phyloP scores from a whole-genome alignment of 2,888 invertebrate species.

The Scaptomyza caliginosa region DNA sequence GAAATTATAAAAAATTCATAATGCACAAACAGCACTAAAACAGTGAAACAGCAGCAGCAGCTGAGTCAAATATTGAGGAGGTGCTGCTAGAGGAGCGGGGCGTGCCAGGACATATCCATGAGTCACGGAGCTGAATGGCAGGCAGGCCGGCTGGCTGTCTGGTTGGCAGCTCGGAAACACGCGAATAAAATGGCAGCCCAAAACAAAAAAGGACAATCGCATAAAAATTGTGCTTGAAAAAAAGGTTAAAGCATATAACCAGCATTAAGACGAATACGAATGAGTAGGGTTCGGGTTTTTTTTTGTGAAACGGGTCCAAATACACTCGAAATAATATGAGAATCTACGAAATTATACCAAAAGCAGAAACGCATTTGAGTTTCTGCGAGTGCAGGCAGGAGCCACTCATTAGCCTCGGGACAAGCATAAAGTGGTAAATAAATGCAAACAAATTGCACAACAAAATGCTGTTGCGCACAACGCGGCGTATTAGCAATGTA shows the following conservation, averaged over 20 bases:
- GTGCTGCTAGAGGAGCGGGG: background rate
- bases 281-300: constrained; percentile 1
- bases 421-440: constrained; percentile 39
- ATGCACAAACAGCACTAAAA: constrained; percentile 63
- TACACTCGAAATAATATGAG: background rate
- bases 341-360: background rate
- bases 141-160: background rate
- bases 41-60: constrained; percentile 10
- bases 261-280: constrained; percentile 28
- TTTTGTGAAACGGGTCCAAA: constrained; percentile 7
- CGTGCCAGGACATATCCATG: constrained; percentile 44
- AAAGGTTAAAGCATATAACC: constrained; percentile 22
- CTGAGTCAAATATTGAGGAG: background rate
- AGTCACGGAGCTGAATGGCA: constrained; percentile 55
- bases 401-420: constrained; percentile 51
- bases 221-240: constrained; percentile 32
- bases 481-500: constrained; percentile 74
- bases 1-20: constrained; percentile 75
- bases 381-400: constrained; percentile 5
- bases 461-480: constrained; percentile 60
- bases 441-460: constrained; percentile 68
- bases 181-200: constrained; percentile 54
- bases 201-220: constrained; percentile 39
- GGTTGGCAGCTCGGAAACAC: constrained; percentile 30
- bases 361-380: background rate